A percentile compares a stretch with the other conserved stretches of the same genome.
Conservation (phyloP, 2,797 vertebrate genomes). For the Anguilla megastoma region DNA sequence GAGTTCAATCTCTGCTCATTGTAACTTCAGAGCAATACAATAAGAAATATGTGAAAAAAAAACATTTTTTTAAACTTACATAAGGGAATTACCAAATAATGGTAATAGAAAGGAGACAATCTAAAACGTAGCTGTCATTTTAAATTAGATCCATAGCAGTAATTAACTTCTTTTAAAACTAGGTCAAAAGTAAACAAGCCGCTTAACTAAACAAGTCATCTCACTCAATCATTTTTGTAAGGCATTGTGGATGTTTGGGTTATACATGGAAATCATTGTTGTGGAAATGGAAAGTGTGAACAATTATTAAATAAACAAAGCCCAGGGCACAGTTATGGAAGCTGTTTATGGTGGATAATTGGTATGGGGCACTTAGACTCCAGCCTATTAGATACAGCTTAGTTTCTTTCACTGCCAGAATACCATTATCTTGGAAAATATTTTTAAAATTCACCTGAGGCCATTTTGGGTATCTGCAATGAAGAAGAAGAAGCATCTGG, state of each 20-base stretch:
- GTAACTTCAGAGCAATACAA: too few species aligned
- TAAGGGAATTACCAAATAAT: too few species aligned
- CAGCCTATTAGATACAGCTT: slow-evolving; percentile 77
- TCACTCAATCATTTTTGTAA: background rate
- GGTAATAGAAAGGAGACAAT: too few species aligned
- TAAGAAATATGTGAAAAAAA: too few species aligned
- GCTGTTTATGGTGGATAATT: slow-evolving; percentile 81
- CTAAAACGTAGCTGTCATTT: too few species aligned
- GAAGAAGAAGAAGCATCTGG: slow-evolving; percentile 54
- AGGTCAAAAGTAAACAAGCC: too few species aligned
- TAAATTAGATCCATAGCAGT: too few species aligned
- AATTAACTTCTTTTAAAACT: too few species aligned
- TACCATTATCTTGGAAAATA: slow-evolving; percentile 69
- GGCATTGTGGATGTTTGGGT: background rate
- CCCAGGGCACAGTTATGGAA: slow-evolving; percentile 67
- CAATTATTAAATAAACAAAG: slow-evolving; percentile 72
- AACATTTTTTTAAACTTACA: too few species aligned
- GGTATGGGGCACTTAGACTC: slow-evolving; percentile 73
- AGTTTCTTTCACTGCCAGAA: slow-evolving; percentile 61
- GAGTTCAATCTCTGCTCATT: too few species aligned
- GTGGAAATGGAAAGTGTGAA: slow-evolving; percentile 57
- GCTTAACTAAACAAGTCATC: background rate
- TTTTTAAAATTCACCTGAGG: slow-evolving; percentile 64
- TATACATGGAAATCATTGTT: slow-evolving; percentile 50
- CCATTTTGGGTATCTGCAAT: slow-evolving; percentile 65